These are phyloP conservation scores for Cyanistes caeruleus DNA, from an alignment of 2,113 vertebrate species.

Conservation along the genomic window DNA sequence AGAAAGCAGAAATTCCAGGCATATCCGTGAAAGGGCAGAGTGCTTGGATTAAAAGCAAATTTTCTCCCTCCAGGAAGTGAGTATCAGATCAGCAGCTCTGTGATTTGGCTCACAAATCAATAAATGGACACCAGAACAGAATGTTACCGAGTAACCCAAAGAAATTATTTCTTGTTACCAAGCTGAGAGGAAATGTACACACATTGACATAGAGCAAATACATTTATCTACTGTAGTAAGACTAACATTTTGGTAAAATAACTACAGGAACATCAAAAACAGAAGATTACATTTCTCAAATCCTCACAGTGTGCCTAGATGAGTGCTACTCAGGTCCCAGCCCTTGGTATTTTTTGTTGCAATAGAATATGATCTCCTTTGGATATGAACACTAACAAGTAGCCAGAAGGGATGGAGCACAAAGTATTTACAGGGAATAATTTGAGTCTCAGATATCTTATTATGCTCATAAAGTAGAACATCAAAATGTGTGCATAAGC, in stretches of 20 bases:
- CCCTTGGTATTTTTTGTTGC: background rate
- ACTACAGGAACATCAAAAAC: background rate
- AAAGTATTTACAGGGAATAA: slow-evolving; percentile 17
- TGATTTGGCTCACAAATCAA: background rate
- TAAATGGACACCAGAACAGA: background rate
- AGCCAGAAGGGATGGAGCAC: background rate
- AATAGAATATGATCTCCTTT: background rate
- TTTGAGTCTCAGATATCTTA: slow-evolving; percentile 6
- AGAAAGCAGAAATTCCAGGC: background rate
- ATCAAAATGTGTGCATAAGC: background rate
- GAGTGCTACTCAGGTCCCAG: background rate
- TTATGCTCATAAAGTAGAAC: slow-evolving; percentile 27
- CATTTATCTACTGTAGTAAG: background rate
- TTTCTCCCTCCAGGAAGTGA: slow-evolving; percentile 8
- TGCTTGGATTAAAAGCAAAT: background rate
- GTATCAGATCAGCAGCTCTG: background rate
- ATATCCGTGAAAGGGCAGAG: background rate
- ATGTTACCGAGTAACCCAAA: background rate
- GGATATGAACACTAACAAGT: background rate
- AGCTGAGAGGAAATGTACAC: background rate
- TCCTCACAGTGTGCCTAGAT: background rate
- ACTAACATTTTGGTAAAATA: background rate
- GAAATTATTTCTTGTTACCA: background rate
- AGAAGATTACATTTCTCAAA: background rate
- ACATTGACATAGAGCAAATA: background rate